Evolutionary conservation across 2,888 invertebrate species (phyloP), one percentile per base, ranked within the genome.

Genomic region (Drosophila colorata): DNA sequence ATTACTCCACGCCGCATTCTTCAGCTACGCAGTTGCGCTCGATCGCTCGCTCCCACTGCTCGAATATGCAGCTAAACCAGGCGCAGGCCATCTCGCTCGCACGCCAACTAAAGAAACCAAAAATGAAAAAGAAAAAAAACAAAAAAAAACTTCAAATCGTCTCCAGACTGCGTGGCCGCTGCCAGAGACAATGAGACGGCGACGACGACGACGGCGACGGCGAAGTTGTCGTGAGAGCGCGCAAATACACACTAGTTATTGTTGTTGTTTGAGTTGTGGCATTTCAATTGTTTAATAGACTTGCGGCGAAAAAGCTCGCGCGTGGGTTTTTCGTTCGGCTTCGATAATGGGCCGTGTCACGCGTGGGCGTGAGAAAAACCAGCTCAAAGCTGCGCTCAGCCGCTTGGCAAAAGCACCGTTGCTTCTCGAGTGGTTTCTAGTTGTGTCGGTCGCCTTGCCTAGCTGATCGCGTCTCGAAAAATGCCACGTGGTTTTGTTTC

Each of bases 121-220:
- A 7, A 33, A 2, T 11, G 4, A 11, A 31, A 16, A 35, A 16
- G n/a, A 23, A 13, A 28, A 25, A 38, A 25, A 38, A 40, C 4
- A 13, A 33, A 33, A 33, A 4, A 33, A 3, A 4, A 33, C 33
- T 13, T 16, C 14, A 9, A 25, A 14, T 13, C 48, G 51, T 46
- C 55, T 16, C 53, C 68, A 85, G 85, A 85, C 85, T 80, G 86
- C 88, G 69, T 80, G 88, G 69, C 74, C 69, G 55, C 77, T 44
- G 56, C 25, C 40, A 33, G 44, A 76, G 74, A 61, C 77, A 71
- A 71, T 71, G 76, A 47, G 74, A 63, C 63, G 74, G 20, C 48
- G 38, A 28, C 31, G 23, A 47, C 35, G 11, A 14, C 14, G 11
- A 9, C 25, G 18, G 4, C 23, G 48, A 14, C 52, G 37, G 20